Conservation (phyloP, 1,140 invertebrate genomes). For the Venustaconcha ellipsiformis region DNA sequence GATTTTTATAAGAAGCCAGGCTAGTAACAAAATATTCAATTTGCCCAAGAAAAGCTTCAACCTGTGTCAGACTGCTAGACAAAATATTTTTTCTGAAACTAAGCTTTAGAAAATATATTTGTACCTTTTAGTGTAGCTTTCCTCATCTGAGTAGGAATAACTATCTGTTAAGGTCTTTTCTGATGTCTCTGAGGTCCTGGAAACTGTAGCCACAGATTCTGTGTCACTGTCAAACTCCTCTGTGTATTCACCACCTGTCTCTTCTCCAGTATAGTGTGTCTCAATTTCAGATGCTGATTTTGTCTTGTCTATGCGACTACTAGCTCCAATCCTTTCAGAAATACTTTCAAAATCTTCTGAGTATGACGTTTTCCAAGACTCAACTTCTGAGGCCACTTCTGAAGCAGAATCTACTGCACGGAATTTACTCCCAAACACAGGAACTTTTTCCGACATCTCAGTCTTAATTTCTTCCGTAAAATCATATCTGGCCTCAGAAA, state of each 20-base stretch:
- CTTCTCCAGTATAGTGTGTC: conserved; percentile 38
- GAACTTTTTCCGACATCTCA: conserved; percentile 3
- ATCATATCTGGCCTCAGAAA: conserved; percentile 16
- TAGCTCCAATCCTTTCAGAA: conserved; percentile 40
- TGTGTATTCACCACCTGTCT: conserved; percentile 35
- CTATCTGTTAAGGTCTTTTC: conserved; percentile 25
- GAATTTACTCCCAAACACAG: too few species aligned
- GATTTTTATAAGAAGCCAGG: not conserved
- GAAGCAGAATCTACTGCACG: conserved; percentile 15
- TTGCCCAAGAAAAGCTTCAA: not conserved
- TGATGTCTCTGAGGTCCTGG: not conserved
- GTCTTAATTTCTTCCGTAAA: conserved; percentile 29
- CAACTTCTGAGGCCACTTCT: conserved; percentile 27
- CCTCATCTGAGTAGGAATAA: conserved; percentile 29
- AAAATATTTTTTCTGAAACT: too few species aligned
- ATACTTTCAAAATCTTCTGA: conserved; percentile 51
- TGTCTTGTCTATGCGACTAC: conserved; percentile 16
- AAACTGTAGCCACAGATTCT: not conserved
- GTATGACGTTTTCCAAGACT: conserved; percentile 21
- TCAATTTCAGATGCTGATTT: conserved; percentile 27
- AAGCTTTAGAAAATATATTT: too few species aligned
- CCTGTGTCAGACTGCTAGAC: not conserved
- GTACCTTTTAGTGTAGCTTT: conserved; percentile 30
- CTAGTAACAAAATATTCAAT: not conserved
- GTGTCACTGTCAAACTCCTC: conserved; percentile 36